Base-by-base conservation (phyloP, 1,140 invertebrate genomes). In the Aleiodes sp. region DNA sequence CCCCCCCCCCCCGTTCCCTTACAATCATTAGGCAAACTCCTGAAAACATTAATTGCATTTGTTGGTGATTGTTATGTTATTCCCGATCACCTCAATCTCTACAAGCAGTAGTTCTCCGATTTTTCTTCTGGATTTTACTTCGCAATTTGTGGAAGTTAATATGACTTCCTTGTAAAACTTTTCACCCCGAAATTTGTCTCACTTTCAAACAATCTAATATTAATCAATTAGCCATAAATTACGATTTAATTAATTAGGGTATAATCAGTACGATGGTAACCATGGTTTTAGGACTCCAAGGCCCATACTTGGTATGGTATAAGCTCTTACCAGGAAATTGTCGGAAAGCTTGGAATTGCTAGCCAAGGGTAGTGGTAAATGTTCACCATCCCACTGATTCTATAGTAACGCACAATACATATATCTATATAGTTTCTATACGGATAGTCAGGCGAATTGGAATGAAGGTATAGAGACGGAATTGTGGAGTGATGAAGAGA, bases 331-430 rank as follows among this genome's bases (percentile, higher is more conserved):
- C 24, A 21, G 61, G 35, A 41, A 63, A 63, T 63, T 39, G 61
- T 63, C 61, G 61, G 61, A 63, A 63, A 63, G 61, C 61, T 63
- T 43, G 33, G 37, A 37, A 63, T 63, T 63, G 37, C 61, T 14
- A 63, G 61, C 35, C 33, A 26, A 28, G 52, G 21, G 26, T 29
- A 57, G 24, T 57, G 52, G 52, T 29, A 57, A 46, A 57, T 57
- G 24, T 57, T 29, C 52, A 57, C 52, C 43, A 46, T 46, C 43
- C 43, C 43, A 46, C 4, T 3, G 14, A 46, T 46, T 57, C 52
- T 29, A 57, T 57, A 24, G 31, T 33, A 57, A 2, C 26, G 52
- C 21, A 29, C 24, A 6, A 57, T 57, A 57, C 14, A 57, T 57
- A 57, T 29, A 19, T 29, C 0, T 52, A 52, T 29, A 57, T 1